Evolutionary conservation across 2,113 vertebrate genomes (phyloP).

Genomic region (Gila orcuttii): DNA sequence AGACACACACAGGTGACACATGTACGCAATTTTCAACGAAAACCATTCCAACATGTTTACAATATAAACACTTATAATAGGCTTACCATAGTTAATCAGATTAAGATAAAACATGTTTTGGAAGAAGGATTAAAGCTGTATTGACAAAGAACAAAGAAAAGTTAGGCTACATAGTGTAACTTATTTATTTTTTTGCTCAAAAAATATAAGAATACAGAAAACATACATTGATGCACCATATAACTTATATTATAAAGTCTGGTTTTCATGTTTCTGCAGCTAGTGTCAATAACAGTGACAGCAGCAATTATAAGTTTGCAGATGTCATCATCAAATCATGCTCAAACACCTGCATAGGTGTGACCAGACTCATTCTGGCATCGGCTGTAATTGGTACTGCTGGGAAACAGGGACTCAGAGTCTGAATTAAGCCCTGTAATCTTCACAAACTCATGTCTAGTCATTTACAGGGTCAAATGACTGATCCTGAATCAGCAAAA

Average conservation of each 20-base stretch:
- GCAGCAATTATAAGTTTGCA: not conserved
- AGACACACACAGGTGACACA: no score
- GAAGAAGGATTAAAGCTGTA: no score
- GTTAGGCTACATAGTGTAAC: no score
- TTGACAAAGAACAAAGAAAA: no score
- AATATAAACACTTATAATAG: no score
- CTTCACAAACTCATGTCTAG: not conserved
- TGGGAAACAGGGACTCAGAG: not conserved
- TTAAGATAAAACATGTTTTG: no score
- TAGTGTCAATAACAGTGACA: not conserved
- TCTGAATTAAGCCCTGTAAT: not conserved
- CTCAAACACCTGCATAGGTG: not conserved
- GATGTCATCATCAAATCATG: not conserved
- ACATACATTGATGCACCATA: not conserved
- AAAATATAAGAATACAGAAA: not conserved
- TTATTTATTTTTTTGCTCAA: no score
- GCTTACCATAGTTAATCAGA: no score
- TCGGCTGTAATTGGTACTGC: not conserved
- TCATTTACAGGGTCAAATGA: not conserved
- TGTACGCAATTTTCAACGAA: no score
- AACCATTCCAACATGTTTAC: no score
- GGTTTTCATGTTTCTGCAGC: not conserved
- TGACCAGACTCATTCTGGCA: not conserved
- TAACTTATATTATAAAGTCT: not conserved
- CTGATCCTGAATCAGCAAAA: conserved; percentile 16